These are phyloP conservation scores for Melanchra persicariae DNA, from an alignment of 2,888 invertebrate genomes.

Conservation along the genomic window DNA sequence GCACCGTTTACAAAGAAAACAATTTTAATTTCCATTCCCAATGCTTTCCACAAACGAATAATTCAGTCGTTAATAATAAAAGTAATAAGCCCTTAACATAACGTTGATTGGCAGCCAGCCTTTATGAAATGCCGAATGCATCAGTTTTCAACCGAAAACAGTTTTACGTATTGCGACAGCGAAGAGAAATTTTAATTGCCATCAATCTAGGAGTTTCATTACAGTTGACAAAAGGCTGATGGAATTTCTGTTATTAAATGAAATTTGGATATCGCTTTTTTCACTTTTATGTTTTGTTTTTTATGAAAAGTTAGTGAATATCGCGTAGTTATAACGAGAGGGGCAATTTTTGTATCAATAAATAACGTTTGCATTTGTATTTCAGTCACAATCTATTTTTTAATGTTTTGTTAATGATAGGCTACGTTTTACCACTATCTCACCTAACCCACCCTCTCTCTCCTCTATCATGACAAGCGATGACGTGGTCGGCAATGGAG, in stretches of 20 bases:
- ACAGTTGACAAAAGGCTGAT: conserved; percentile 31
- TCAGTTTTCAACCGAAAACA: conserved; percentile 40
- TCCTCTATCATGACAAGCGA: no score
- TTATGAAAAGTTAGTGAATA: neutral
- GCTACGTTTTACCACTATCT: no score
- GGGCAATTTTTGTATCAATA: no score
- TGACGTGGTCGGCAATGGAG: no score
- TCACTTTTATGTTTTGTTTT: neutral
- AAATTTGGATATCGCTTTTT: neutral
- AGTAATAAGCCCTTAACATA: conserved; percentile 24
- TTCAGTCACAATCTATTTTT: no score
- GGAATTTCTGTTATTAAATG: conserved; percentile 42
- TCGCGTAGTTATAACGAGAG: neutral
- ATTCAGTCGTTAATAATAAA: conserved; percentile 26
- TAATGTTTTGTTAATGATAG: no score
- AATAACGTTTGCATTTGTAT: no score
- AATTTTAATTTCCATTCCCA: conserved; percentile 9
- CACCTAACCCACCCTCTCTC: no score
- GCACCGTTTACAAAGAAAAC: neutral
- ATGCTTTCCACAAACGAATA: conserved; percentile 20
- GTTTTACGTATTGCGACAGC: conserved; percentile 40
- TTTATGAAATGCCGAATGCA: conserved; percentile 48
- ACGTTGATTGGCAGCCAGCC: conserved; percentile 36
- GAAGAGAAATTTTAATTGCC: conserved; percentile 59
- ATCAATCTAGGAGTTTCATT: conserved; percentile 57